A percentile compares a stretch with the other conserved stretches of the same genome.
Conservation (phyloP, 2,113 vertebrate genomes). For the Macquaria australasica region DNA sequence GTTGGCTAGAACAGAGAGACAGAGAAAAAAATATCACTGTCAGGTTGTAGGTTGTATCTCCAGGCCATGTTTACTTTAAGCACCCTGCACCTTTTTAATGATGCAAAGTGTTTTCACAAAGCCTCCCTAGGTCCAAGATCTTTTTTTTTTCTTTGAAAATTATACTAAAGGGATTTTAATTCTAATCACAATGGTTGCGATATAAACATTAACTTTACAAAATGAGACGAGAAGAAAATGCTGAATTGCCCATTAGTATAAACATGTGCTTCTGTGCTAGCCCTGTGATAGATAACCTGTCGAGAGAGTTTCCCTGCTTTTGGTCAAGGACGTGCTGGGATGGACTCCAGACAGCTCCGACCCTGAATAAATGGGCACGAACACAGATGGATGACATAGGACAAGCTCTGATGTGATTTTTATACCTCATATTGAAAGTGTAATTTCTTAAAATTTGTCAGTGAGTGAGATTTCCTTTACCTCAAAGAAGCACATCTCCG, state of each 20-base stretch:
- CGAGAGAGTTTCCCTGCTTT: neutral
- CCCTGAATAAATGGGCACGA: neutral
- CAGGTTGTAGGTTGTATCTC: neutral
- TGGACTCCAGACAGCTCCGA: neutral
- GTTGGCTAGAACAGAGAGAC: slow-evolving; percentile 37
- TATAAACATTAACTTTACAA: neutral
- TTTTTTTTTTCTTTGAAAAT: too few species aligned
- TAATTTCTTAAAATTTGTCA: neutral
- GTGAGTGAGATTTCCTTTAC: neutral
- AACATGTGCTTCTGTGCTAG: neutral
- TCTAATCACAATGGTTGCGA: too few species aligned
- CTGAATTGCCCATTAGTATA: neutral
- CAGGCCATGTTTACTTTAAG: neutral
- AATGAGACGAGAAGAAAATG: neutral
- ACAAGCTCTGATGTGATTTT: too few species aligned
- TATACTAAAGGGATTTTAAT: neutral
- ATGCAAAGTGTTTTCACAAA: neutral
- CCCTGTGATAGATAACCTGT: neutral
- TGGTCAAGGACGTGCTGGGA: neutral
- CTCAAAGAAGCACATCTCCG: neutral
- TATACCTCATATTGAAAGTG: too few species aligned
- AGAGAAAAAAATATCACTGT: neutral
- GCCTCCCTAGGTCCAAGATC: neutral
- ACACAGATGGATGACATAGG: neutral
- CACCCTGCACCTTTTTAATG: neutral